Conservation (phyloP, 1,140 invertebrate genomes). For the Teleogryllus occipitalis region DNA sequence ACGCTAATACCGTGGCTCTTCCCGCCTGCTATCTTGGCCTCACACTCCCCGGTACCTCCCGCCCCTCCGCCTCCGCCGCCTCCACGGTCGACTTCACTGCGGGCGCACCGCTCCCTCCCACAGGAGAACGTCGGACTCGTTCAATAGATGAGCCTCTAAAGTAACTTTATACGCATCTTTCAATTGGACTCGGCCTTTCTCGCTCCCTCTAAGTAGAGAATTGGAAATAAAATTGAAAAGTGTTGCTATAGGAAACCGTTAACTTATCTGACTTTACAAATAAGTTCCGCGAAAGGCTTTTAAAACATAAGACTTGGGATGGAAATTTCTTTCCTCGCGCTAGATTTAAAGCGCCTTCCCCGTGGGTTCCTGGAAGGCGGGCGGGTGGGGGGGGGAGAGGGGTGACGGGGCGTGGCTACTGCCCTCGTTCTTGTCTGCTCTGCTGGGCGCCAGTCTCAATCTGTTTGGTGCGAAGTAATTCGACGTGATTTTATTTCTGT, state of each 20-base stretch:
- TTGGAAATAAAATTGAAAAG: slow-evolving; percentile 6
- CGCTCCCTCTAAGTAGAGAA: neutral
- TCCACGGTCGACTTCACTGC: neutral
- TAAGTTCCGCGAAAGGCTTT: slow-evolving; percentile 1
- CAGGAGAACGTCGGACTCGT: neutral
- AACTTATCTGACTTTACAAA: slow-evolving; percentile 1
- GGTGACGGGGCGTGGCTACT: neutral
- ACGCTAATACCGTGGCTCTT: too few relatives aligned
- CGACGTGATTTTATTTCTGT: neutral
- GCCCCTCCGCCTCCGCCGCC: neutral
- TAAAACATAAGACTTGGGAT: slow-evolving; percentile 2
- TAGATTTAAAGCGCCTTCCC: neutral
- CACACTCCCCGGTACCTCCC: too few relatives aligned
- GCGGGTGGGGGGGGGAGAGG: too few relatives aligned
- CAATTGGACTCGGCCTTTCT: neutral
- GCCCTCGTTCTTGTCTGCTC: neutral
- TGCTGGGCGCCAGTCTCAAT: neutral
- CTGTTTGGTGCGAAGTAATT: too few relatives aligned
- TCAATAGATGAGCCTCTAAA: neutral
- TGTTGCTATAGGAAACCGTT: slow-evolving; percentile 4
- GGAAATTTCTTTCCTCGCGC: neutral
- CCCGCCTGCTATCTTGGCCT: too few relatives aligned
- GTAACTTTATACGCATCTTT: slow-evolving; percentile 5
- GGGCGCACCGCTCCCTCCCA: neutral
- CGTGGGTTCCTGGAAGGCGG: neutral